These are phyloP conservation scores for Montipora capitata DNA, from an alignment of 92 coral and sea anemone genomes.

Conservation along the genomic window DNA sequence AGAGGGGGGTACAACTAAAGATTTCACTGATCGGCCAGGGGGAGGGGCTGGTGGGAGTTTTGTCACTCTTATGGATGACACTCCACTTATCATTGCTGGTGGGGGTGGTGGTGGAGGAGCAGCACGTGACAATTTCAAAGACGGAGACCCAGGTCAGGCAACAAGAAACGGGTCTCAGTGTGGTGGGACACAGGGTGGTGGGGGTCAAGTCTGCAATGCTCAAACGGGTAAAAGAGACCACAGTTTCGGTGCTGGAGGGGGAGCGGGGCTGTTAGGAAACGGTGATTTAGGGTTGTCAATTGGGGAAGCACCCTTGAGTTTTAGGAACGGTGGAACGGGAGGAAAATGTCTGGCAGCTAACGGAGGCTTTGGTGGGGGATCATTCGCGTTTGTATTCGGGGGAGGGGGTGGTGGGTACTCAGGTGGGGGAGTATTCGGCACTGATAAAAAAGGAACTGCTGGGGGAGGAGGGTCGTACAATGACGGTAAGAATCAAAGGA, in stretches of 20 bases:
- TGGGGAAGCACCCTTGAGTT: conserved; percentile 19
- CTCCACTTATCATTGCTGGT: conserved; percentile 85
- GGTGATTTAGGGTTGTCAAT: neutral
- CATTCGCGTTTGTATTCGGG: too few species aligned
- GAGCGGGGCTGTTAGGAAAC: conserved; percentile 69
- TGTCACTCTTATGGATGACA: conserved; percentile 59
- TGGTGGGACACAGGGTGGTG: conserved; percentile 75
- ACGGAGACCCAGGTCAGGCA: conserved; percentile 93
- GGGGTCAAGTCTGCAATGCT: conserved; percentile 73
- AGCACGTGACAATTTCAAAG: conserved; percentile 6
- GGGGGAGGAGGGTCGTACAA: neutral
- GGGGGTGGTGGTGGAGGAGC: conserved; percentile 96
- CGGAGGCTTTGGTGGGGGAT: too few species aligned
- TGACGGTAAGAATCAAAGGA: neutral
- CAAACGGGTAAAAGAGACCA: conserved; percentile 3
- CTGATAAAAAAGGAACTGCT: neutral
- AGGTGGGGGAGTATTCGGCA: neutral
- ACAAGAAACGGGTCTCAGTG: conserved; percentile 80
- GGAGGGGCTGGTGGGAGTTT: conserved; percentile 97
- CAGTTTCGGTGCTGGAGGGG: conserved; percentile 39
- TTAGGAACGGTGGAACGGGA: conserved; percentile 75
- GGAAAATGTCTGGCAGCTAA: neutral
- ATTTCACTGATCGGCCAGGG: conserved; percentile 67
- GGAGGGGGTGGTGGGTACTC: too few species aligned
- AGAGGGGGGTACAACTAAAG: conserved; percentile 44